Evolutionary conservation across 2,888 invertebrate genomes (phyloP), one percentile per base, ranked within the genome.

Genomic region (Drosophila longiperda): DNA sequence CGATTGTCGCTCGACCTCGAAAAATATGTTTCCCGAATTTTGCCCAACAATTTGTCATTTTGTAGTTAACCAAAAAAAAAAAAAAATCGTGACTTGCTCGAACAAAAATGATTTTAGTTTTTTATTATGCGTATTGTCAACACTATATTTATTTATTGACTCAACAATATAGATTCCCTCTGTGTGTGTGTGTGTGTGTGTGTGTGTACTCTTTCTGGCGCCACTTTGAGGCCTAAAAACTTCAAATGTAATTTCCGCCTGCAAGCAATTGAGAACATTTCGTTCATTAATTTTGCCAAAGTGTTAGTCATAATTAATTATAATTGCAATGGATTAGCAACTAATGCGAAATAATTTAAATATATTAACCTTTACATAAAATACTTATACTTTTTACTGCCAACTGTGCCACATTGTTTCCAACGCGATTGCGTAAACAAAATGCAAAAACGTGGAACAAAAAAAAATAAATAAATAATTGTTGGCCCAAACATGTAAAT

Each of bases 51-150:
- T 86, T 86, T 86, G 83, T 88, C 78, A 85, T 50, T 32, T 42
- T 74, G 72, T 61, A 26, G 67, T 63, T 40, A 63, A 73, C 62
- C 29, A 32, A 66, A 40, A 15, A 49, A 15, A 26, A 52, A 20
- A 15, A 5, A 4, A 67, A 79, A 83, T 89, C 89, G 75, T 84
- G 84, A 84, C 87, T 80, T 71, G 83, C 54, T 48, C 72, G 58
- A 66, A 38, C 50, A 63, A 32, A 52, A 20, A 53, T n/a, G 64
- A 55, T 52, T 65, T 70, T 53, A 38, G 23, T 4, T 23, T 74
- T 68, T 78, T 69, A 69, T 72, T 66, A 81, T 81, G 82, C 82
- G 75, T 84, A 78, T 62, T 75, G 57, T 42, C 60, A 66, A 72
- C 72, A 78, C 72, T 73, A 71, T 68, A 76, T 45, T 66, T 76